A percentile compares a stretch with the other conserved stretches of the same genome.
These are phyloP conservation scores for Drosophila mimetica DNA, from an alignment of 2,888 invertebrate genomes.

Conservation along the genomic window DNA sequence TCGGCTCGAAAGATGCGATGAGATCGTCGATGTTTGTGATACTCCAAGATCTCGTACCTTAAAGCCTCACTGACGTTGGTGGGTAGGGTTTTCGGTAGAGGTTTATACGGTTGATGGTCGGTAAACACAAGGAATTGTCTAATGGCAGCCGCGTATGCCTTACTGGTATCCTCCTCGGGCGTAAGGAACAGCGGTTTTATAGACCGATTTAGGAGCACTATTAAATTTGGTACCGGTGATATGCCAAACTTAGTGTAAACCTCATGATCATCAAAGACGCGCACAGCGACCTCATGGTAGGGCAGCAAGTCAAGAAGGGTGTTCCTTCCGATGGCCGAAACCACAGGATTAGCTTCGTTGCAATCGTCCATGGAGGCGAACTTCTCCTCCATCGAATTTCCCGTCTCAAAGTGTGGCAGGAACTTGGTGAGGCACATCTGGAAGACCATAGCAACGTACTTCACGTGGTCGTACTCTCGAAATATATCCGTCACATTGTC, in stretches of 20 bases:
- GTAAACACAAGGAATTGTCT: background rate
- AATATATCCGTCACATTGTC: constrained; percentile 1
- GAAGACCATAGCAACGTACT: background rate
- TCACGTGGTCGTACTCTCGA: background rate
- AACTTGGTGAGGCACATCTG: background rate
- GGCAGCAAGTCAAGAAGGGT: background rate
- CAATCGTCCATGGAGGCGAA: background rate
- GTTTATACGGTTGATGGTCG: background rate
- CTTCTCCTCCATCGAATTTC: background rate
- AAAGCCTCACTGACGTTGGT: background rate
- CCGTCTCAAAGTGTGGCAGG: background rate
- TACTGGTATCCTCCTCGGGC: background rate
- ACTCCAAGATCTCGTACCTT: background rate
- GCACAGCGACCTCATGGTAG: background rate
- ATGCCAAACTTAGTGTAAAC: background rate
- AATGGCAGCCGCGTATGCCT: background rate
- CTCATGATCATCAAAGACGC: background rate
- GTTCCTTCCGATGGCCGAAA: background rate
- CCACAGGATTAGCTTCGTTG: background rate
- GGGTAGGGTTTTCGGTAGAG: background rate
- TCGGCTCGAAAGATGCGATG: background rate
- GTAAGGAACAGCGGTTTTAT: background rate
- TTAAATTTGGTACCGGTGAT: background rate
- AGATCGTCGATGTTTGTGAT: background rate
- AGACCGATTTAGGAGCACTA: background rate